A percentile compares a stretch with the other conserved stretches of the same genome.
phyloP scores from a whole-genome alignment of 64 coral and sea anemone genomes.

The Exaiptasia diaphana region DNA sequence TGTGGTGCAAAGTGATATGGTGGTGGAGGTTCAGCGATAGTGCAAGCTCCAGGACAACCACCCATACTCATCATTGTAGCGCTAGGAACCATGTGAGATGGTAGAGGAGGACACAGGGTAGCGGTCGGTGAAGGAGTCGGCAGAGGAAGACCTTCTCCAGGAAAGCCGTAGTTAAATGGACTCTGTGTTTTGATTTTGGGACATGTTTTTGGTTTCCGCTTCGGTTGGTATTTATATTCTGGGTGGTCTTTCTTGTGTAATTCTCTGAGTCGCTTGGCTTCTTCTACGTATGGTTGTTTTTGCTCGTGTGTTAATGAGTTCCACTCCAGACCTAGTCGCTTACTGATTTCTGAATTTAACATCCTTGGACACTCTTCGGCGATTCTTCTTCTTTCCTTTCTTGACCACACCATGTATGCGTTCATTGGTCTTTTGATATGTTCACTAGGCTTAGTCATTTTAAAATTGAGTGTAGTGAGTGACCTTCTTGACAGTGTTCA shows the following conservation, averaged over 20 bases:
- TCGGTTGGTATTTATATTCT: conserved; percentile 97
- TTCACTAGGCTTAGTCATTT: conserved; percentile 86
- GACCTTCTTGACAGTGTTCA: conserved; percentile 12
- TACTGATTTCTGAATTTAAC: conserved; percentile 98
- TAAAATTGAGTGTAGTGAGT: conserved; percentile 7
- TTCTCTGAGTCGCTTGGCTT: conserved; percentile 82
- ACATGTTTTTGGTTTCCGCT: conserved; percentile 82
- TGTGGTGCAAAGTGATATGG: conserved; percentile 73
- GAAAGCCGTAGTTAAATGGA: conserved; percentile 62
- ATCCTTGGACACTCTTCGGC: conserved; percentile 97
- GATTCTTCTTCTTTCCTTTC: conserved; percentile 86
- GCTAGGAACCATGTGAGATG: conserved; percentile 55
- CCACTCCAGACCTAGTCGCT: conserved; percentile 92
- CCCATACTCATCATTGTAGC: conserved; percentile 55
- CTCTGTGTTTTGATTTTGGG: conserved; percentile 74
- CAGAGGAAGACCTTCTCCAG: conserved; percentile 68
- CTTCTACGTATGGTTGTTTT: conserved; percentile 90
- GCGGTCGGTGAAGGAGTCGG: conserved; percentile 58
- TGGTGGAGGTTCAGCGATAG: conserved; percentile 70
- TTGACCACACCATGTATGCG: conserved; percentile 99
- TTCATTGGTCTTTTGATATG: conserved; percentile 99
- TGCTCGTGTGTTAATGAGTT: conserved; percentile 82
- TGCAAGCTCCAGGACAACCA: conserved; percentile 66
- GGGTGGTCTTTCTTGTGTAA: conserved; percentile 94
- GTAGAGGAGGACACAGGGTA: conserved; percentile 60